Conservation (phyloP, 1,140 invertebrate genomes). For the Drosophila lowei region DNA sequence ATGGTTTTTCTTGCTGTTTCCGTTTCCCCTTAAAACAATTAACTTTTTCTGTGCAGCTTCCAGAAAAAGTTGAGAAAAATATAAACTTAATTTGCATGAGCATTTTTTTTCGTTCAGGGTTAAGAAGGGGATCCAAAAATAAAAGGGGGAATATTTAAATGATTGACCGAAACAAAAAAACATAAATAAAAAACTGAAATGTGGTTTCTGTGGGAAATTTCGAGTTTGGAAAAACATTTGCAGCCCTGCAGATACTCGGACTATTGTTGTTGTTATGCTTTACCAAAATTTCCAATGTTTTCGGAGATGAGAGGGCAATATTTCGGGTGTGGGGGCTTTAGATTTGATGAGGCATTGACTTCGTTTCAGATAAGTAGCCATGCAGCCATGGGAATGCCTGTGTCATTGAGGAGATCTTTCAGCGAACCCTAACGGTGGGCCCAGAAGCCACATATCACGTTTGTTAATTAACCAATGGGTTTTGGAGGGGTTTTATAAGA, state of each 20-base stretch:
- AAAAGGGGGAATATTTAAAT: conserved; percentile 35
- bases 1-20: conserved; percentile 28
- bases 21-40: conserved; percentile 50
- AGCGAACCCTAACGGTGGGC: conserved; percentile 19
- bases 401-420: conserved; percentile 8
- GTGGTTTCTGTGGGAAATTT: conserved; percentile 16
- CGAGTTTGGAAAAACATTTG: neutral
- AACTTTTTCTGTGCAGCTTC: conserved; percentile 57
- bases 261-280: conserved; percentile 2
- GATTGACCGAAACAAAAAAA: conserved; percentile 31
- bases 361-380: conserved; percentile 25
- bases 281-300: conserved; percentile 1
- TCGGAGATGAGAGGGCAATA: conserved; percentile 22
- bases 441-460: conserved; percentile 13
- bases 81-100: conserved; percentile 19
- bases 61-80: conserved; percentile 28
- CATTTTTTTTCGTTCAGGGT: conserved; percentile 2
- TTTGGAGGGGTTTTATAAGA: neutral
- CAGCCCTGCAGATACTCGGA: neutral
- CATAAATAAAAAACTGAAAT: conserved; percentile 25
- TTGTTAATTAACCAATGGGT: conserved; percentile 15
- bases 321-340: neutral
- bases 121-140: neutral
- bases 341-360: conserved; percentile 21
- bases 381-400: neutral